Evolutionary conservation across 2,888 invertebrate genomes (phyloP).

Genomic region (Andrena minutula): DNA sequence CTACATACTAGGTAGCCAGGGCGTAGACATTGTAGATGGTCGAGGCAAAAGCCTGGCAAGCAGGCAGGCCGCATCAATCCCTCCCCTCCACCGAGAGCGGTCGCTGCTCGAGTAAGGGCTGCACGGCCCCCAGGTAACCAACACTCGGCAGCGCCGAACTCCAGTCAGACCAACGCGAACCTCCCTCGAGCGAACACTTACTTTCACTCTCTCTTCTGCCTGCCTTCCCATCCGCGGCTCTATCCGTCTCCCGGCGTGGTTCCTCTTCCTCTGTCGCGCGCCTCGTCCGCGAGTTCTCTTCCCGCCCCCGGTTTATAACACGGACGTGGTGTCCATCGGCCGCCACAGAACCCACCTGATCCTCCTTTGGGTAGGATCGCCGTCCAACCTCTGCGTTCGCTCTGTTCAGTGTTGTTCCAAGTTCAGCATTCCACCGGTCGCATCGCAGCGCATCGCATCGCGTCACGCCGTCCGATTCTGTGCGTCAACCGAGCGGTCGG

Average conservation of each 20-base stretch:
- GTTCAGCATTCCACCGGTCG: slow-evolving; percentile 9
- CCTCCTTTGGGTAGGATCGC: slow-evolving; percentile 65
- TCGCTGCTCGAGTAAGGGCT: slow-evolving; percentile 79
- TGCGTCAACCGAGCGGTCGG: slow-evolving; percentile 9
- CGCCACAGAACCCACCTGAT: slow-evolving; percentile 74
- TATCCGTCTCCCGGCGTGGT: slow-evolving; percentile 51
- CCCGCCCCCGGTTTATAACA: slow-evolving; percentile 45
- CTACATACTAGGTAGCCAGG: slow-evolving; percentile 86
- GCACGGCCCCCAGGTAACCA: slow-evolving; percentile 82
- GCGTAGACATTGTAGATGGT: slow-evolving; percentile 83
- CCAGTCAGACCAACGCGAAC: slow-evolving; percentile 84
- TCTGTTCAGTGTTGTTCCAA: neutral
- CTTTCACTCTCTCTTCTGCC: slow-evolving; percentile 82
- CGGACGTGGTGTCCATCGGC: slow-evolving; percentile 41
- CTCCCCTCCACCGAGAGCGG: slow-evolving; percentile 69
- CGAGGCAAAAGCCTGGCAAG: slow-evolving; percentile 69
- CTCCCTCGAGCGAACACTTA: slow-evolving; percentile 85
- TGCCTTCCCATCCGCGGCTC: slow-evolving; percentile 53
- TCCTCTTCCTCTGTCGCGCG: slow-evolving; percentile 22
- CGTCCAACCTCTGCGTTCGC: neutral
- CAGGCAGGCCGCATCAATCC: slow-evolving; percentile 71
- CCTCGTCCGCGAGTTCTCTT: slow-evolving; percentile 13
- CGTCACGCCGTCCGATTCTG: neutral
- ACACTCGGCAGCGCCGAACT: slow-evolving; percentile 81
- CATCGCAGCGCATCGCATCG: too few species aligned